Evolutionary conservation across 2,888 invertebrate species (phyloP).

Genomic region (Chrysotoxum bicinctum): DNA sequence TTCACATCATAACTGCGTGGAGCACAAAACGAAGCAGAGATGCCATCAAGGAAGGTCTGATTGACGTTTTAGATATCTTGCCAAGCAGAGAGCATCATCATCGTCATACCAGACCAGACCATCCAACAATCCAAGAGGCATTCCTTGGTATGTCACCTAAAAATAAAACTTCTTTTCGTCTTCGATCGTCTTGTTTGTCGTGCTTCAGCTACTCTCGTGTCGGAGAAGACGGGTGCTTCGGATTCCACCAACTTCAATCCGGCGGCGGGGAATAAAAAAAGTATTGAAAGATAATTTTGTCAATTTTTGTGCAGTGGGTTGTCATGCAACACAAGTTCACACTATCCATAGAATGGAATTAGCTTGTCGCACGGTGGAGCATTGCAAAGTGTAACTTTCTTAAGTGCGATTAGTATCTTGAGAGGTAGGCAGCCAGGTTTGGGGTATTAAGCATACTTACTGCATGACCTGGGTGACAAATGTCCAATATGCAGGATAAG

Average conservation of each 20-base stretch:
- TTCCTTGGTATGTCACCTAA: constrained; percentile 72
- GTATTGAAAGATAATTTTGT: constrained; percentile 69
- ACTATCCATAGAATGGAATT: constrained; percentile 69
- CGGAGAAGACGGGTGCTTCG: constrained; percentile 33
- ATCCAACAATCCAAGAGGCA: constrained; percentile 38
- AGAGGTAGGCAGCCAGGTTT: constrained; percentile 40
- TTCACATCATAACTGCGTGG: constrained; percentile 57
- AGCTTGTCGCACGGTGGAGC: constrained; percentile 60
- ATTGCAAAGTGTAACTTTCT: constrained; percentile 62
- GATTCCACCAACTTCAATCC: constrained; percentile 34
- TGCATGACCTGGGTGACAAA: constrained; percentile 54
- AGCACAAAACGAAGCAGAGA: constrained; percentile 18
- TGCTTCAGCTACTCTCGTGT: constrained; percentile 27
- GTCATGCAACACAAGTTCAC: constrained; percentile 71
- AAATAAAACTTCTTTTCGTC: constrained; percentile 58
- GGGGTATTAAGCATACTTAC: constrained; percentile 35
- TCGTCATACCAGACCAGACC: constrained; percentile 38
- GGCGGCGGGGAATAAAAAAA: not conserved
- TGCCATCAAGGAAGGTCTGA: constrained; percentile 60
- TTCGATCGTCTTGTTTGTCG: not conserved
- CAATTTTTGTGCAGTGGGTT: constrained; percentile 71
- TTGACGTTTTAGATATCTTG: constrained; percentile 71
- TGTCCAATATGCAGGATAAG: constrained; percentile 46
- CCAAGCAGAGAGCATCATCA: constrained; percentile 69
- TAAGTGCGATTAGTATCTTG: constrained; percentile 65